phyloP scores from a whole-genome alignment of 2,797 vertebrate genomes.

The Hapalemur alaotrensis region DNA sequence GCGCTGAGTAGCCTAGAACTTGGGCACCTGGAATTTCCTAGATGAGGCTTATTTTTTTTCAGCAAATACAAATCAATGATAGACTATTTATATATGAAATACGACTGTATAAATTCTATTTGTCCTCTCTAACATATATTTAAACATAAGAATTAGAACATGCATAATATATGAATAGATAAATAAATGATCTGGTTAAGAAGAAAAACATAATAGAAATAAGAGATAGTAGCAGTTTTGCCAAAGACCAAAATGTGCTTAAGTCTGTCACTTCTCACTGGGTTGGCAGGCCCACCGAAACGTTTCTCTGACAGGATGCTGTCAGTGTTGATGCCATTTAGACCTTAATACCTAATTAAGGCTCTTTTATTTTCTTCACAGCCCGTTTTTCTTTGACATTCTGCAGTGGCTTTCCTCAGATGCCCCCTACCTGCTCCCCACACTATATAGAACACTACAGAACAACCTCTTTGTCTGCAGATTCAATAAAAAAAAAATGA shows the following conservation, averaged over 20 bases:
- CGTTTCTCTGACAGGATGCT: conserved; percentile 54
- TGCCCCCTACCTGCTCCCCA: background rate
- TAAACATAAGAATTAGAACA: conserved; percentile 73
- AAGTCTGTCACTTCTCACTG: conserved; percentile 38
- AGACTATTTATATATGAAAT: conserved; percentile 61
- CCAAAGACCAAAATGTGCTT: conserved; percentile 30
- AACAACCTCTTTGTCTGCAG: background rate
- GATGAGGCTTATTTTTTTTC: background rate
- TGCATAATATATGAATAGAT: conserved; percentile 69
- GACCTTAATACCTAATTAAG: conserved; percentile 64
- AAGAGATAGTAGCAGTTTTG: conserved; percentile 52
- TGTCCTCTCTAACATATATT: conserved; percentile 65
- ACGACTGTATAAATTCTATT: conserved; percentile 66
- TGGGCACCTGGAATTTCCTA: background rate
- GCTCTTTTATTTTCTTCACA: conserved; percentile 53
- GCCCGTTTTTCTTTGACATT: conserved; percentile 52
- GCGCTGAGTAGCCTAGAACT: background rate
- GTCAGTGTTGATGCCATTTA: conserved; percentile 49
- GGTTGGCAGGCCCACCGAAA: conserved; percentile 31
- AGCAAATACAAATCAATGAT: conserved; percentile 56
- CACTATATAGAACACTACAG: background rate
- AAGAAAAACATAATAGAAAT: conserved; percentile 66
- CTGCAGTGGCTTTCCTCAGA: background rate
- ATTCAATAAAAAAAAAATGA: background rate
- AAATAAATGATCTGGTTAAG: conserved; percentile 65